Evolutionary conservation across 1,140 invertebrate species (phyloP), one percentile per base, ranked within the genome.

Genomic region (Sogatella furcifera): DNA sequence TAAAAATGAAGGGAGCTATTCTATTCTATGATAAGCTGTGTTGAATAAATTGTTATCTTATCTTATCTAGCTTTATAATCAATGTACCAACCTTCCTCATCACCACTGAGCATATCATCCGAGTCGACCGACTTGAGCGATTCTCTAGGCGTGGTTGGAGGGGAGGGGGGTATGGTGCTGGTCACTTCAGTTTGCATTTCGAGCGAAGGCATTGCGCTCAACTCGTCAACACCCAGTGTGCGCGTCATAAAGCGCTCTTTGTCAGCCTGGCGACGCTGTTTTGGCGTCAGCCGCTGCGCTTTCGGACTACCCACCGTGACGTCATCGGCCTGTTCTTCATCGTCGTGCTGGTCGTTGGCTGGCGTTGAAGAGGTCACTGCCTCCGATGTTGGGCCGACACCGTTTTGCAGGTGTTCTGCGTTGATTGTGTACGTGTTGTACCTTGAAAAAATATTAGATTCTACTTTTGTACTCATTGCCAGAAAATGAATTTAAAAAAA

Each of bases 161-260:
- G 34, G 1, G 34, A 38, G 11, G 34, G 34, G 11, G 34, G 34
- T 10, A 2, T 1, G 5, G 34, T 49, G 14, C 15, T 49, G 6
- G 49, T 28, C 17, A 21, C 10, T 14, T 19, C 34, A 14, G 28
- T 42, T 34, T 55, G 24, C 19, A 28, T 19, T 43, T 44, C 34
- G 14, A 19, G 43, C 43, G 43, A 44, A 3, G 43, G 43, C 17
- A 44, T n/a, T 9, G 17, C 3, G 5, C 38, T 44, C 15, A 60
- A 43, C 38, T 54, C 22, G 22, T 55, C 22, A 13, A 53, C 52
- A 10, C 59, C 59, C 11, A 60, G 19, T 0, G 83, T 85, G 62
- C 78, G 76, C 1, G 83, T 85, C 63, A 78, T 75, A 70, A 82
- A 85, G 15, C 83, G 74, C 22, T 85, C 82, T 8, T 78, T 80